These are phyloP conservation scores for Incurvaria masculella DNA, from an alignment of 2,888 invertebrate species.

Conservation along the genomic window DNA sequence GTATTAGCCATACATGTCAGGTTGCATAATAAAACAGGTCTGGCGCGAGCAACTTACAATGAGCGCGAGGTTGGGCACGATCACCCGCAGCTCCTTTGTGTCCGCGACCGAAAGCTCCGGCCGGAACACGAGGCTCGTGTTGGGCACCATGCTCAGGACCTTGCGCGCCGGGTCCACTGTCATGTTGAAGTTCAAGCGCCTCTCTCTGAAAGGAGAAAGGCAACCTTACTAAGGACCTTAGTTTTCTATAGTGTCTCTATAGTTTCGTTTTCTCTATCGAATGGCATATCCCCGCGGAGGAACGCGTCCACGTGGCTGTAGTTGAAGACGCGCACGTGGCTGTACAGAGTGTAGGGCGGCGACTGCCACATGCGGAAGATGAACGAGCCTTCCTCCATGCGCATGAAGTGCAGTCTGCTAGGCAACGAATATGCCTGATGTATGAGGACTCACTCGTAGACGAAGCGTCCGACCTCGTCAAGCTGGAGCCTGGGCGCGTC, in stretches of 20 bases:
- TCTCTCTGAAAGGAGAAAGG: slow-evolving; percentile 54
- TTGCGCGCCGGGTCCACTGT: slow-evolving; percentile 60
- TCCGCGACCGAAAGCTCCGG: slow-evolving; percentile 65
- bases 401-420: slow-evolving; percentile 58
- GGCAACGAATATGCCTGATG: too few species aligned
- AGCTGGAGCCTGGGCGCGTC: slow-evolving; percentile 61
- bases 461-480: slow-evolving; percentile 76
- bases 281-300: slow-evolving; percentile 55
- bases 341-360: slow-evolving; percentile 66
- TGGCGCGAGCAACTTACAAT: too few species aligned
- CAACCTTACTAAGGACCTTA: too few species aligned
- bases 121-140: slow-evolving; percentile 55
- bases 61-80: slow-evolving; percentile 71
- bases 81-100: slow-evolving; percentile 57
- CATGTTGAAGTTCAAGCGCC: slow-evolving; percentile 63
- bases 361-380: slow-evolving; percentile 65
- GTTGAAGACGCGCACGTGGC: slow-evolving; percentile 74
- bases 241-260: too few species aligned
- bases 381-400: slow-evolving; percentile 59
- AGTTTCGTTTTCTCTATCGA: too few species aligned
- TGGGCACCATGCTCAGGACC: slow-evolving; percentile 64
- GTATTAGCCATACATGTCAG: too few species aligned
- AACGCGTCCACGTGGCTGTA: slow-evolving; percentile 73
- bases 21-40: too few species aligned
- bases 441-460: slow-evolving; percentile 72